phyloP scores from a whole-genome alignment of 2,113 vertebrate genomes.

The Xerus inauris region DNA sequence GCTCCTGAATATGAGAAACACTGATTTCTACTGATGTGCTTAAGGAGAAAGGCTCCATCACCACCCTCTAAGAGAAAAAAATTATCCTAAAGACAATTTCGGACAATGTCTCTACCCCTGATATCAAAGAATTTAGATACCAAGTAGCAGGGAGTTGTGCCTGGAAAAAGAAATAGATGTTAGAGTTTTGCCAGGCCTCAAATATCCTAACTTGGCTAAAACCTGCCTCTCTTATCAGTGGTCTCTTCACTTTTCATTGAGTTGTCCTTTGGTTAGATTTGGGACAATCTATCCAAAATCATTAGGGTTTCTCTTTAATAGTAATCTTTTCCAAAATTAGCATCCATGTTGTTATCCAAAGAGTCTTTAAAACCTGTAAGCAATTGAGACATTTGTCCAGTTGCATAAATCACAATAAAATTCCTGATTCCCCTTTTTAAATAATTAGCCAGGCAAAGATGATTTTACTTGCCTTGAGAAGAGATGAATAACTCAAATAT shows the following conservation, averaged over 20 bases:
- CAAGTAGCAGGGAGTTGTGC: not conserved
- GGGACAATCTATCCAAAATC: not conserved
- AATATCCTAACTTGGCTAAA: not conserved
- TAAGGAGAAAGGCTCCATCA: not conserved
- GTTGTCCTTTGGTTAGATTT: not conserved
- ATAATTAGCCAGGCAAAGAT: conserved; percentile 8
- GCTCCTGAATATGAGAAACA: not conserved
- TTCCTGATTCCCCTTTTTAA: not conserved
- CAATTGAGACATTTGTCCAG: not conserved
- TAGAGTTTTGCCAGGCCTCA: not conserved
- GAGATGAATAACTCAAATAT: not conserved
- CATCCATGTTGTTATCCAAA: not conserved
- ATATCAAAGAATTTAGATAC: not conserved
- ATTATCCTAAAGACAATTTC: not conserved
- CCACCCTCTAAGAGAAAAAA: not conserved
- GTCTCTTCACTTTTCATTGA: not conserved
- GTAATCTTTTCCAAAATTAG: not conserved
- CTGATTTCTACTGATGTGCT: not conserved
- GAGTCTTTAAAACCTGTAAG: not conserved
- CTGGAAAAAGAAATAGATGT: not conserved
- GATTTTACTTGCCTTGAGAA: not conserved
- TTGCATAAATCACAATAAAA: not conserved
- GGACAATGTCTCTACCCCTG: not conserved
- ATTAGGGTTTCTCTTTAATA: not conserved
- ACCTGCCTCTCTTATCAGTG: not conserved